These are phyloP conservation scores for Drosophila melanica DNA, from an alignment of 1,140 invertebrate genomes.

Conservation along the genomic window DNA sequence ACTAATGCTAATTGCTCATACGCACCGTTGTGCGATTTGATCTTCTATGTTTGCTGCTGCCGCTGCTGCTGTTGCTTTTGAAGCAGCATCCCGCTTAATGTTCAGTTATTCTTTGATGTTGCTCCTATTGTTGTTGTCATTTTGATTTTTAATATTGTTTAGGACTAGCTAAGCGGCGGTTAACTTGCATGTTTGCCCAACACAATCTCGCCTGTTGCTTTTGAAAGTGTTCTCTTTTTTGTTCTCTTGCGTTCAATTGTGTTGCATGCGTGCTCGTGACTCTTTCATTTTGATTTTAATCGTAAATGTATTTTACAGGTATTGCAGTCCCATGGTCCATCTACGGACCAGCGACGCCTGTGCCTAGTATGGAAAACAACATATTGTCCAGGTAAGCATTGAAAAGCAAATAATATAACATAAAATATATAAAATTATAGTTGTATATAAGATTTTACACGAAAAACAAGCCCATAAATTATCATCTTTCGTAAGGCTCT, in stretches of 20 bases:
- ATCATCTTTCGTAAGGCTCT: background rate
- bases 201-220: slow-evolving; percentile 27
- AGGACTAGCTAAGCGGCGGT: background rate
- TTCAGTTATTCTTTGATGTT: slow-evolving; percentile 19
- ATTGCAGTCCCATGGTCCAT: slow-evolving; percentile 78
- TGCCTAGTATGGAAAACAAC: slow-evolving; percentile 73
- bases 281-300: slow-evolving; percentile 4
- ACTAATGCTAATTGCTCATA: slow-evolving; percentile 71
- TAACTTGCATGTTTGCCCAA: slow-evolving; percentile 28
- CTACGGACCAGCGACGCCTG: slow-evolving; percentile 75
- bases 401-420: no score
- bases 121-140: slow-evolving; percentile 38
- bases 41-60: slow-evolving; percentile 22
- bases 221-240: slow-evolving; percentile 25
- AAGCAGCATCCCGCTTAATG: slow-evolving; percentile 18
- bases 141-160: slow-evolving; percentile 14
- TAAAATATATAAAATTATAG: no score
- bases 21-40: slow-evolving; percentile 63
- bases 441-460: no score
- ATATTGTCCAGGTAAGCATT: slow-evolving; percentile 69
- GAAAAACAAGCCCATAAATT: no score
- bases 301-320: slow-evolving; percentile 60
- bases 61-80: slow-evolving; percentile 24
- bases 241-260: slow-evolving; percentile 39
- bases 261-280: slow-evolving; percentile 3